phyloP scores from a whole-genome alignment of 2,797 vertebrate genomes.

The Notolabrus celidotus region DNA sequence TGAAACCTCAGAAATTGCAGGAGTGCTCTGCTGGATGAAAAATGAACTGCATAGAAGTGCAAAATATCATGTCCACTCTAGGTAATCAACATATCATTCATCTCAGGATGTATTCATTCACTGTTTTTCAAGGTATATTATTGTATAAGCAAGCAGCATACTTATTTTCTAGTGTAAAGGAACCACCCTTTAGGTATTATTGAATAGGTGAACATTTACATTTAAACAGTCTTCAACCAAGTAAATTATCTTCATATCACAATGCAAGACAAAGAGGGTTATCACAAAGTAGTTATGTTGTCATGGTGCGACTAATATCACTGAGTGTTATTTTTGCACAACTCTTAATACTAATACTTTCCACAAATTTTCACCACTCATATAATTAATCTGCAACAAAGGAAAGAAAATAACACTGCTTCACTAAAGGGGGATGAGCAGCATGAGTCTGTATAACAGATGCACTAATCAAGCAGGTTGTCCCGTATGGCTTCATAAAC shows the following conservation, averaged over 20 bases:
- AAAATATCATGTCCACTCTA: constrained; percentile 4
- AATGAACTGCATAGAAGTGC: neutral
- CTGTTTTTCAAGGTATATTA: neutral
- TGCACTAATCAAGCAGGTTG: constrained; percentile 50
- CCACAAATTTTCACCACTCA: constrained; percentile 26
- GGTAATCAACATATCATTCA: neutral
- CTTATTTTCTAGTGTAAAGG: too few relatives aligned
- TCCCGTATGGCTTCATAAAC: constrained; percentile 26
- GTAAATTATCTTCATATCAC: neutral
- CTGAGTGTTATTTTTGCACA: constrained; percentile 14
- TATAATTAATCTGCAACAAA: constrained; percentile 48
- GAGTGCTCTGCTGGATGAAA: neutral
- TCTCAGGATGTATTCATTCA: neutral
- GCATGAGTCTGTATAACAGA: constrained; percentile 48
- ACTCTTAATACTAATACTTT: neutral
- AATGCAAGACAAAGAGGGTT: constrained; percentile 17
- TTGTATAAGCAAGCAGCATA: neutral
- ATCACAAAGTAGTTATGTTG: constrained; percentile 15
- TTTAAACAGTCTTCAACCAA: neutral
- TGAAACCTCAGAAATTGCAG: constrained; percentile 22
- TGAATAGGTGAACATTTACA: constrained; percentile 5
- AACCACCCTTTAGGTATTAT: neutral
- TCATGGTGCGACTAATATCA: constrained; percentile 30
- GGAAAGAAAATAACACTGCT: constrained; percentile 21
- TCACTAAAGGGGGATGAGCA: constrained; percentile 59